These are phyloP conservation scores for Hozukius guyotensis DNA, from an alignment of 2,797 vertebrate species.

Conservation along the genomic window DNA sequence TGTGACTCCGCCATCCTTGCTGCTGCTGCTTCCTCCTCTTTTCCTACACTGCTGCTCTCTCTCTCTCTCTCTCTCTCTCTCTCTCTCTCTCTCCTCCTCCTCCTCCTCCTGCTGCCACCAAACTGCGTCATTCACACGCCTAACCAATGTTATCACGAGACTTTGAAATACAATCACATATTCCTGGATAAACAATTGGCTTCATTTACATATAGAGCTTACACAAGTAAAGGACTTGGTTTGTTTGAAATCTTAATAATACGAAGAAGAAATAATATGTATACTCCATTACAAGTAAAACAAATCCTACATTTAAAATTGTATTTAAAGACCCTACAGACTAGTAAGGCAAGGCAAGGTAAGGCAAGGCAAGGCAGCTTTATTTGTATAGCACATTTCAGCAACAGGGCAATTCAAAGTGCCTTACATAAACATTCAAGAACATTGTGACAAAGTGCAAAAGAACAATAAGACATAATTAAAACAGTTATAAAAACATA, in stretches of 20 bases:
- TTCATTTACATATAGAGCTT: not conserved
- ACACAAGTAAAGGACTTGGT: not conserved
- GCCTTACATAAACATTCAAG: too few species aligned
- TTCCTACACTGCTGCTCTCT: constrained; percentile 78
- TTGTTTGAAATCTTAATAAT: not conserved
- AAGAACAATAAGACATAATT: too few species aligned
- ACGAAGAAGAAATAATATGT: not conserved
- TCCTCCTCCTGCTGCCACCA: constrained; percentile 52
- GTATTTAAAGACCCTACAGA: too few species aligned
- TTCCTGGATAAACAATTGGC: constrained; percentile 1
- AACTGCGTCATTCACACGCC: constrained; percentile 80
- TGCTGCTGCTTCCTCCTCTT: constrained; percentile 82
- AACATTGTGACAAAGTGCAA: too few species aligned
- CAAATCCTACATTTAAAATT: too few species aligned
- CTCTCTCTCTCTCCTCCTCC: too few species aligned
- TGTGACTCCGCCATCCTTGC: constrained; percentile 86
- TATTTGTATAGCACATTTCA: too few species aligned
- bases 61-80: constrained; percentile 72
- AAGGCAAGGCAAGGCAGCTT: too few species aligned
- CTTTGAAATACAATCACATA: constrained; percentile 57
- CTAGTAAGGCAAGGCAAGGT: too few species aligned
- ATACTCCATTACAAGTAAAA: not conserved
- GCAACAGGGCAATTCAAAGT: too few species aligned
- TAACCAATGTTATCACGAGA: constrained; percentile 79
- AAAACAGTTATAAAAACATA: too few species aligned